Evolutionary conservation across 2,113 vertebrate genomes (phyloP), one percentile per base, ranked within the genome.

Genomic region (Myxocyprinus asiaticus): DNA sequence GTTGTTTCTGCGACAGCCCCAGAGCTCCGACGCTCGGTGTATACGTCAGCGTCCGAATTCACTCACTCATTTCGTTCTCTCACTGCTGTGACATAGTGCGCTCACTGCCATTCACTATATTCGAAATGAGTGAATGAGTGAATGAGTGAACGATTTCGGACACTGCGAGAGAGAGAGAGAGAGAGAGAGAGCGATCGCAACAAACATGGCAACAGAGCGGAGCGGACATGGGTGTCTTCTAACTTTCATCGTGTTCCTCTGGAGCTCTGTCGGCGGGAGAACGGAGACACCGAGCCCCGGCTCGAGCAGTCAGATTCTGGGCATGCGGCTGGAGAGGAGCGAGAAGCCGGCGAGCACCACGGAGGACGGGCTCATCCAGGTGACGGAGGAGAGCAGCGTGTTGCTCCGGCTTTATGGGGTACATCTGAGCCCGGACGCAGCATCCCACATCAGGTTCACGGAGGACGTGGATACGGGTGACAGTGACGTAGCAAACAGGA

Each of bases 321-420:
- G 95, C 82, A 94, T 97, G 93, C 87, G 95, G 82, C 85, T 97
- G 90, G 94, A 94, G 88, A 86, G 88, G 81, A 94, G 94, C 92
- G 91, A 92, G 90, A 94, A 92, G 70, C 88, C 94, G 67, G 83
- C 89, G 69, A 82, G 81, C 42, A 88, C 91, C 4, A 84, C 85
- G 7, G 87, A 93, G n/a, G 87, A 86, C 10, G 95, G 94, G 68
- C 91, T 94, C 87, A 95, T 98, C 89, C 94, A 92, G 81, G 94
- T 98, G 73, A 94, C 94, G 0, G 97, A 98, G 83, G 94, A 93
- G 78, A 96, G 96, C 92, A 84, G 89, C 63, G 92, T 98, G 71
- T 81, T 90, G 89, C 94, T 98, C 69, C 94, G 96, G 73, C 92
- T 98, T 64, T 98, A 96, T 84, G 97, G 97, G 83, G 79, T 95